Evolutionary conservation across 2,888 invertebrate genomes (phyloP), one percentile per base, ranked within the genome.

Genomic region (Archips crataeganus): DNA sequence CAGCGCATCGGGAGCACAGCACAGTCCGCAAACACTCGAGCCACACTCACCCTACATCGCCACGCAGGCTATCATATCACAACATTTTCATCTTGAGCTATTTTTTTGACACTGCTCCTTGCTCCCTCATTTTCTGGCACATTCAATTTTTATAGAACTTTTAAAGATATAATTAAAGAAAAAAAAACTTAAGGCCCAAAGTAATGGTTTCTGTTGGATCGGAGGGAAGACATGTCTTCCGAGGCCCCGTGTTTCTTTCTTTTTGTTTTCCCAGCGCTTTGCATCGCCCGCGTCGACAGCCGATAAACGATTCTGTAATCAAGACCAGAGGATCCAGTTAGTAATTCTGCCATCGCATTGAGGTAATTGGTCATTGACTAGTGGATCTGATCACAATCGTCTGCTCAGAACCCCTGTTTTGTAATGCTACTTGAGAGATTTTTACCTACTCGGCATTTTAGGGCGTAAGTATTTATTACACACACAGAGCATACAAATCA

Each of bases 101-200:
- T 57, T 57, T 57, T 57, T 57, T 57, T 57, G 32, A 57, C 57
- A 57, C 57, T 57, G 57, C 57, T 57, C 57, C 57, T 6, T 57
- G 57, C 57, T 57, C 57, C 57, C 57, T 32, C 57, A 4, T 57
- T 57, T 57, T 57, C 57, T 57, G 32, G 3, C 3, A 57, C 57
- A 57, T 57, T 57, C 57, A 57, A 57, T 57, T 57, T 57, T 57
- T 57, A 57, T 57, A 32, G 0, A 57, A 57, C 10, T 10, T 57
- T 57, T 32, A 32, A 4, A 11, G 57, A 10, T 6, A 23, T 2
- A 3, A 11, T 32, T 57, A 5, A 9, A 32, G 11, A 32, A 32
- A 57, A 49, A 49, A n/a, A 49, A 57, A 32, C 11, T 57, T 32
- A 10, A 11, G 32, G 57, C 23, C 32, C 15, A 54, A 15, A 15